phyloP scores from a whole-genome alignment of 1,140 invertebrate species.

The Dendrolimus kikuchii region DNA sequence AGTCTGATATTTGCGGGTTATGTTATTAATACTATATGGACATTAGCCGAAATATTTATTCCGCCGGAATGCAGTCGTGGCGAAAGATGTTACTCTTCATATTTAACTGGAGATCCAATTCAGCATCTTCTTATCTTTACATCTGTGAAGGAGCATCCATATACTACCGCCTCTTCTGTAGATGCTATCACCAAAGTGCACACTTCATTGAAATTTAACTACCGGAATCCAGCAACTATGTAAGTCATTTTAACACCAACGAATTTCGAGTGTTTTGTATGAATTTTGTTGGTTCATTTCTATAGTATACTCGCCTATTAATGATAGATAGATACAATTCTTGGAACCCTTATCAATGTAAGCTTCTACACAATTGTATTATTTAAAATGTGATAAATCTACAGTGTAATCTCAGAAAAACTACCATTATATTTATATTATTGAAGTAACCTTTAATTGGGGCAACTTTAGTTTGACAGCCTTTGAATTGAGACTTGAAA shows the following conservation, averaged over 20 bases:
- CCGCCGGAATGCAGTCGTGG: conserved; percentile 77
- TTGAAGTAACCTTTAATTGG: too few species aligned
- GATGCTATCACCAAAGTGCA: conserved; percentile 52
- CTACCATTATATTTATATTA: too few species aligned
- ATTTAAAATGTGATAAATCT: too few species aligned
- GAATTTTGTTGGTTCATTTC: too few species aligned
- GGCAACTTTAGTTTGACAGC: too few species aligned
- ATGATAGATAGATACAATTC: too few species aligned
- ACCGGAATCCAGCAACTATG: conserved; percentile 54
- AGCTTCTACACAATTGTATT: too few species aligned
- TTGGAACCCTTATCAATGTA: too few species aligned
- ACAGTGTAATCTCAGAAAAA: too few species aligned
- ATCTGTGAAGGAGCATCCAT: conserved; percentile 69
- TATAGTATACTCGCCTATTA: too few species aligned
- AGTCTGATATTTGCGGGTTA: conserved; percentile 79
- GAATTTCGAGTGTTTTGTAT: background rate
- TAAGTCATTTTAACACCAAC: conserved; percentile 23
- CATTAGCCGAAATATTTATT: conserved; percentile 80
- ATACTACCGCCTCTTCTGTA: conserved; percentile 32
- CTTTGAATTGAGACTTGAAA: too few species aligned
- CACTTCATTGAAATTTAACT: conserved; percentile 72
- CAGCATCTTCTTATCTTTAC: conserved; percentile 75
- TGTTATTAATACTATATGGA: conserved; percentile 82
- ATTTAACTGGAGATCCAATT: conserved; percentile 71
- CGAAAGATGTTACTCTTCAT: conserved; percentile 75